A percentile compares a stretch with the other conserved stretches of the same genome.
These are phyloP conservation scores for Caracal caracal DNA, from an alignment of 2,113 vertebrate genomes.

Conservation along the genomic window DNA sequence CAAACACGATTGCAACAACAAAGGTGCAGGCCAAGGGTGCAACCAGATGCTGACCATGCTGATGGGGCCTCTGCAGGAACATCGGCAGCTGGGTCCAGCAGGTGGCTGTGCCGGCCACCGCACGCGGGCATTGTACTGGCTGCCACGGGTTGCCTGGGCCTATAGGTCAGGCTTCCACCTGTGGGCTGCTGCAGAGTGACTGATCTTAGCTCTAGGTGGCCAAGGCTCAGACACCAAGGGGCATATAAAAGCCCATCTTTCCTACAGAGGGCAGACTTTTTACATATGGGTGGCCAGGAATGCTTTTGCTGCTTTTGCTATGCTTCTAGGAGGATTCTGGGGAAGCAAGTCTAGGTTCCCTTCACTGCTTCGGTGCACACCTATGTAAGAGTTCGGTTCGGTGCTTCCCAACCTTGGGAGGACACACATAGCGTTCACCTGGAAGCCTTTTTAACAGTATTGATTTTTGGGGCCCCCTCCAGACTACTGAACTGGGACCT, in stretches of 20 bases:
- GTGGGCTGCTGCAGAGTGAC: background rate
- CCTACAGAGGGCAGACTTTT: background rate
- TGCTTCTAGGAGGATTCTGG: background rate
- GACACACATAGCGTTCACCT: accelerated
- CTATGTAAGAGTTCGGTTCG: accelerated
- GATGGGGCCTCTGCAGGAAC: background rate
- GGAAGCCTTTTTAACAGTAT: no score
- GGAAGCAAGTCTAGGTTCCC: no score
- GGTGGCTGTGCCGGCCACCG: accelerated
- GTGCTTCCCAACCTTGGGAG: background rate
- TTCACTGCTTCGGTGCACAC: background rate
- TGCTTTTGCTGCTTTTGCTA: background rate
- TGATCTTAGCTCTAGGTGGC: background rate
- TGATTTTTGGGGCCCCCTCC: no score
- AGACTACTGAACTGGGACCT: background rate
- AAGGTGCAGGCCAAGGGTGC: no score
- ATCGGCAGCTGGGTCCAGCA: background rate
- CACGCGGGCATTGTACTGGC: accelerated
- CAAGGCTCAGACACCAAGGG: background rate
- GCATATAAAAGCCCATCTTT: background rate
- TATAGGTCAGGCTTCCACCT: background rate
- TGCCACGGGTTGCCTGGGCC: background rate
- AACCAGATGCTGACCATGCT: background rate
- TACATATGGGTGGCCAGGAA: no score
- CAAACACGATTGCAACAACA: background rate